Conservation (phyloP, 2,113 vertebrate genomes). For the Cottus gobio region DNA sequence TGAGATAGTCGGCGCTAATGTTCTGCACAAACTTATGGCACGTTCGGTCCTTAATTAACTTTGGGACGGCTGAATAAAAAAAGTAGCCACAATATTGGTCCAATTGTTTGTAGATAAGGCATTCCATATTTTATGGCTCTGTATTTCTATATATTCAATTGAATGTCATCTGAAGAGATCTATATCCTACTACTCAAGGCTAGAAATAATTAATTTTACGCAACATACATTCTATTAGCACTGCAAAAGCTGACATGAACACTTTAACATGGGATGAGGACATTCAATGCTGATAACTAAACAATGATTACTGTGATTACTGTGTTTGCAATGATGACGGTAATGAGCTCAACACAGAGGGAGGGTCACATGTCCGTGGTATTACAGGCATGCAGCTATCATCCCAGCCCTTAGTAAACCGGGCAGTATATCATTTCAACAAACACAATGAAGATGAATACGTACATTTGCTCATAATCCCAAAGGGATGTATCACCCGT, state of each 20-base stretch:
- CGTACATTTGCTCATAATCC: conserved; percentile 1
- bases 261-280: background rate
- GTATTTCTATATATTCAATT: background rate
- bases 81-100: background rate
- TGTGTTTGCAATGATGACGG: background rate
- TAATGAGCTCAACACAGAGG: background rate
- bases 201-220: background rate
- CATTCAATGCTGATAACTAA: background rate
- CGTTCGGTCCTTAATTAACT: background rate
- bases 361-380: background rate
- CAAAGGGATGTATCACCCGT: conserved; percentile 8
- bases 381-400: background rate
- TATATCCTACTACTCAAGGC: background rate
- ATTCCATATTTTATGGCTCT: background rate
- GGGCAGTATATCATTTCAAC: background rate
- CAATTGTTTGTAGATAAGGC: background rate
- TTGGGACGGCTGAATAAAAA: background rate
- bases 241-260: background rate
- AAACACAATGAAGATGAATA: background rate
- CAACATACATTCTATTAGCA: background rate
- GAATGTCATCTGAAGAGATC: background rate
- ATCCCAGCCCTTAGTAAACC: background rate
- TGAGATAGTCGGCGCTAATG: background rate
- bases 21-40: background rate
- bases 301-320: background rate